Evolutionary conservation across 1,140 invertebrate species (phyloP).

Genomic region (Anadara kagoshimensis): DNA sequence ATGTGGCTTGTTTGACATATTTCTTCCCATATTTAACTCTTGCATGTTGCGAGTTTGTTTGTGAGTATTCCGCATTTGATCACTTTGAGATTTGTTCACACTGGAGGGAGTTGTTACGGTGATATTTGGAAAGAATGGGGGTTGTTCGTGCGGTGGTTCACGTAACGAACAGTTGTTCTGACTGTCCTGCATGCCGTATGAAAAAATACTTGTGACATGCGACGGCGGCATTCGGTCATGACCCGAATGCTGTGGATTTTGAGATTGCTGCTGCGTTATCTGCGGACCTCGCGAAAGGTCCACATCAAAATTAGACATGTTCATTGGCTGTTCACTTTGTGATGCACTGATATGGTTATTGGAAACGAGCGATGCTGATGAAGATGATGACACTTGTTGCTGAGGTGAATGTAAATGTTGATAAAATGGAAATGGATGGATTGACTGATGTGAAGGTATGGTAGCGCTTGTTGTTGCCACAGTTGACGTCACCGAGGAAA

Average conservation of each 20-base stretch:
- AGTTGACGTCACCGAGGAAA: constrained; percentile 33
- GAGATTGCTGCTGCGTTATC: constrained; percentile 19
- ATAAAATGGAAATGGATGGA: neutral
- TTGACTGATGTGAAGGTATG: neutral
- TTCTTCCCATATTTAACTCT: constrained; percentile 26
- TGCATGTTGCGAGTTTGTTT: constrained; percentile 22
- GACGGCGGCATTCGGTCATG: constrained; percentile 26
- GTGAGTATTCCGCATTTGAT: constrained; percentile 37
- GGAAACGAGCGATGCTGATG: too few relatives aligned
- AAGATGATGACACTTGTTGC: neutral
- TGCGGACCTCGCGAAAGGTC: constrained; percentile 31
- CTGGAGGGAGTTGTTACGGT: constrained; percentile 28
- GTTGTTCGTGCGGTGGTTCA: constrained; percentile 31
- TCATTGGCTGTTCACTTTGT: constrained; percentile 36
- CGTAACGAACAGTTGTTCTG: constrained; percentile 23
- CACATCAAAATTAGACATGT: constrained; percentile 39
- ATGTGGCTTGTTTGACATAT: constrained; percentile 23
- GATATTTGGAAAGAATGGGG: constrained; percentile 40
- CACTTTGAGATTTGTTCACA: constrained; percentile 37
- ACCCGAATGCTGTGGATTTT: constrained; percentile 31
- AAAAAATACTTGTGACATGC: constrained; percentile 6
- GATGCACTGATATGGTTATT: neutral
- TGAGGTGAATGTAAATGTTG: constrained; percentile 2
- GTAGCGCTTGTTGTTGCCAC: constrained; percentile 31
- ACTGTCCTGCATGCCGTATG: constrained; percentile 26